Evolutionary conservation across 1,140 invertebrate genomes (phyloP).

Genomic region (Daktulosphaira vitifoliae): DNA sequence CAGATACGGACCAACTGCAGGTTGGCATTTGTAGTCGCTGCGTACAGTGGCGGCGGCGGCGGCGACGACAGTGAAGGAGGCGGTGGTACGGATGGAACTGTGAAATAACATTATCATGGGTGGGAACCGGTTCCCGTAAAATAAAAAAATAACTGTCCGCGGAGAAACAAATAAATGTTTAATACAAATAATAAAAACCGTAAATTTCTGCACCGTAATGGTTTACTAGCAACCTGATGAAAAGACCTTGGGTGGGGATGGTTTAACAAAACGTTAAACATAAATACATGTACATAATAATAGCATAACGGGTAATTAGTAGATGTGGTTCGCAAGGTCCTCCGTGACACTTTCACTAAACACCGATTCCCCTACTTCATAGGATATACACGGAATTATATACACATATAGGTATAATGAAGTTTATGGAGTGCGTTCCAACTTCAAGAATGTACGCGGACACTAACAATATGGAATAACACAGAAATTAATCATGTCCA

Average conservation of each 20-base stretch:
- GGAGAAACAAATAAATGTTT: constrained; percentile 3
- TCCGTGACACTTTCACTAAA: constrained; percentile 27
- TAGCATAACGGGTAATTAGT: constrained; percentile 15
- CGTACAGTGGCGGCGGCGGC: too few relatives aligned
- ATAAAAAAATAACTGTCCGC: not conserved
- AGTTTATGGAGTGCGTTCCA: too few relatives aligned
- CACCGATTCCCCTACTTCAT: not conserved
- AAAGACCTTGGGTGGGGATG: not conserved
- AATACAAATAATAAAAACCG: constrained; percentile 1
- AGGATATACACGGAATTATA: too few relatives aligned
- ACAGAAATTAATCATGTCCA: too few relatives aligned
- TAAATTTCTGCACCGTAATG: not conserved
- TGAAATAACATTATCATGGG: too few relatives aligned
- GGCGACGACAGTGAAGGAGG: too few relatives aligned
- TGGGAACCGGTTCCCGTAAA: not conserved
- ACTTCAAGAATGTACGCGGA: too few relatives aligned
- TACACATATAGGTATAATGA: too few relatives aligned
- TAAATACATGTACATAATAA: not conserved
- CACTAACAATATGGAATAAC: too few relatives aligned
- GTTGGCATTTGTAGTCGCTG: too few relatives aligned
- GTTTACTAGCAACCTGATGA: not conserved
- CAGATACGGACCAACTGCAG: too few relatives aligned
- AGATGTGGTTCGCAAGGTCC: constrained; percentile 1
- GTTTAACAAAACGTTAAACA: not conserved
- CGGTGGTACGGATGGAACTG: too few relatives aligned